These are phyloP conservation scores for Sarcophilus harrisii DNA, from an alignment of 2,797 vertebrate genomes.

Conservation along the genomic window DNA sequence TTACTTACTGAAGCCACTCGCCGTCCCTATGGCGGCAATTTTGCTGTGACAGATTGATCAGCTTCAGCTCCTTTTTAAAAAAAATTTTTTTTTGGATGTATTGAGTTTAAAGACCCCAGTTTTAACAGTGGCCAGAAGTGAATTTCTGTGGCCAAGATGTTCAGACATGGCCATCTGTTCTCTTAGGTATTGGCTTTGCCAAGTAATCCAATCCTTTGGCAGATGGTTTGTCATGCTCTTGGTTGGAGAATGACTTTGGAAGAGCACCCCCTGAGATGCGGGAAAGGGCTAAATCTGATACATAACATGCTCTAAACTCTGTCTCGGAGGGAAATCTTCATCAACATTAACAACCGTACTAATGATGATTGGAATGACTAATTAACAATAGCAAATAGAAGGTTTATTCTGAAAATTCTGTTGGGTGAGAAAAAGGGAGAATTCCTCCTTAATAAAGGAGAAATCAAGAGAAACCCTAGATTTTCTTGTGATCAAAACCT, in stretches of 20 bases:
- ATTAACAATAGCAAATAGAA: conserved; percentile 6
- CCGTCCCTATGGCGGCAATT: conserved; percentile 17
- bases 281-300: neutral
- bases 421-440: neutral
- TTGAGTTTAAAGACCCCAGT: conserved; percentile 49
- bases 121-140: conserved; percentile 15
- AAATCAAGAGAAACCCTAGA: conserved; percentile 38
- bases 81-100: conserved; percentile 45
- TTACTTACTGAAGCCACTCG: conserved; percentile 10
- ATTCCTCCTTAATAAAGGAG: conserved; percentile 30
- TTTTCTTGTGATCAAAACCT: conserved; percentile 37
- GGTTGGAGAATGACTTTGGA: conserved; percentile 43
- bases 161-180: conserved; percentile 47
- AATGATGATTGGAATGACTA: conserved; percentile 47
- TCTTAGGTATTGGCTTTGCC: conserved; percentile 38
- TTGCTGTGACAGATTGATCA: conserved; percentile 60
- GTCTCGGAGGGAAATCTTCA: neutral
- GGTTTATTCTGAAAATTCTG: conserved; percentile 21
- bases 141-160: neutral
- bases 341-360: neutral
- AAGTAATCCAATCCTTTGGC: conserved; percentile 22
- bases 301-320: neutral
- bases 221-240: conserved; percentile 35
- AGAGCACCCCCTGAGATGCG: conserved; percentile 21
- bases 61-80: conserved; percentile 18